Base-by-base conservation (phyloP, 2,888 invertebrate genomes). In the Hanleya hanleyi region DNA sequence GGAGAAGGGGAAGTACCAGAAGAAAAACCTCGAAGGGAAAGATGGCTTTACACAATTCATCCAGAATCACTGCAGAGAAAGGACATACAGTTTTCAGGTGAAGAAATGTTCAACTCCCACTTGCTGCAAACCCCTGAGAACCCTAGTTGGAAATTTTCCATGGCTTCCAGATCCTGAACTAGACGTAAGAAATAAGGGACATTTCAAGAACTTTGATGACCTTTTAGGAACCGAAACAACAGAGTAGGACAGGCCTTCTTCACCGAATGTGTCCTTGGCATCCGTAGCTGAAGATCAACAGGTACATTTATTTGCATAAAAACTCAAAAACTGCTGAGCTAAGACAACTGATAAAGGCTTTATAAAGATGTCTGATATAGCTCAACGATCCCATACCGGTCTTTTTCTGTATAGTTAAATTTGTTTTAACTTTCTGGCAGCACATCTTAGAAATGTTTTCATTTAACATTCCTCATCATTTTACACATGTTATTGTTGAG, bases 211-310 rank as follows among this genome's bases (percentile, higher is more conserved):
- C 32, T 71, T 75, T 35, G n/a, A 9, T 36, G 66, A 71, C 36
- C 62, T 69, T 6, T 47, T 67, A 9, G 75, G 73, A 22, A 61
- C 41, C n/a, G n/a, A n/a, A n/a, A 15, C 69, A 73, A 3, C 75
- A 75, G 7, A 73, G 70, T 22, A 75, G 75, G 47, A 32, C n/a
- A 15, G 74, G 65, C 41, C 67, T 68, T 47, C 75, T 75, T 29
- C 75, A 75, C 35, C 36, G 68, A 18, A 37, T 49, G 5, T 41
- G 32, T 9, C 33, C n/a, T 12, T 69, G 69, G n/a, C 69, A 67
- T 69, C 72, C 33, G 76, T 74, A 37, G 74, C 74, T 35, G 74
- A 73, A 49, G n/a, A n/a, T n/a, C 70, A 71, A 36, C 76, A 76
- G 74, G 76, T 76, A 62, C 22, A 37, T 32, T 36, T 67, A 15